Evolutionary conservation across 30 jellyfish, hydroid and myxozoan genomes (phyloP).

Genomic region (Calvadosia cruxmelitensis): DNA sequence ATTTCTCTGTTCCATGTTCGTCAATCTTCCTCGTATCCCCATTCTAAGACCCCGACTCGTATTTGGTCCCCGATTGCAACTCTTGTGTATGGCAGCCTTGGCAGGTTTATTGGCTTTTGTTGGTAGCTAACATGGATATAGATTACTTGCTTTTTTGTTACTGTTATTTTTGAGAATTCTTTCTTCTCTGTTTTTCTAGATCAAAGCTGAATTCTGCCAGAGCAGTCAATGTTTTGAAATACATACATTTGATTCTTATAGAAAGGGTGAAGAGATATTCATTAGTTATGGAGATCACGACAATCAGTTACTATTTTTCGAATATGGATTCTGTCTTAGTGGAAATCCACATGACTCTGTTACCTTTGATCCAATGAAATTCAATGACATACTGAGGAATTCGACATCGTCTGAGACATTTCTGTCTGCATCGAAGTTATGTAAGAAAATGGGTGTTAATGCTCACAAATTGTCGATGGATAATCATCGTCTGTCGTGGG

Average conservation of each 20-base stretch:
- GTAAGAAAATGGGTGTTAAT: neutral
- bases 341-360: neutral
- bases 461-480: neutral
- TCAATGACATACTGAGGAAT: neutral
- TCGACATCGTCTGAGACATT: neutral
- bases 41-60: no score
- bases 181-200: conserved; percentile 1
- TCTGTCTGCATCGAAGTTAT: neutral
- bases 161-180: neutral
- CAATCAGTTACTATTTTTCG: conserved; percentile 14
- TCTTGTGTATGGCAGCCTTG: no score
- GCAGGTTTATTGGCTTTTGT: no score
- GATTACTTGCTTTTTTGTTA: neutral
- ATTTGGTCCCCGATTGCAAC: no score
- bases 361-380: neutral
- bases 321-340: conserved; percentile 23
- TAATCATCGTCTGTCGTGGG: neutral
- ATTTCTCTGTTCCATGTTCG: no score
- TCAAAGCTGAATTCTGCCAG: conserved; percentile 9
- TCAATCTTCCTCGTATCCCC: no score
- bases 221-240: conserved; percentile 13
- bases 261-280: conserved; percentile 27
- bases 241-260: conserved; percentile 7
- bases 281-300: conserved; percentile 32
- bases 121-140: no score